phyloP scores from a whole-genome alignment of 1,140 invertebrate genomes.

The Galendromus occidentalis region DNA sequence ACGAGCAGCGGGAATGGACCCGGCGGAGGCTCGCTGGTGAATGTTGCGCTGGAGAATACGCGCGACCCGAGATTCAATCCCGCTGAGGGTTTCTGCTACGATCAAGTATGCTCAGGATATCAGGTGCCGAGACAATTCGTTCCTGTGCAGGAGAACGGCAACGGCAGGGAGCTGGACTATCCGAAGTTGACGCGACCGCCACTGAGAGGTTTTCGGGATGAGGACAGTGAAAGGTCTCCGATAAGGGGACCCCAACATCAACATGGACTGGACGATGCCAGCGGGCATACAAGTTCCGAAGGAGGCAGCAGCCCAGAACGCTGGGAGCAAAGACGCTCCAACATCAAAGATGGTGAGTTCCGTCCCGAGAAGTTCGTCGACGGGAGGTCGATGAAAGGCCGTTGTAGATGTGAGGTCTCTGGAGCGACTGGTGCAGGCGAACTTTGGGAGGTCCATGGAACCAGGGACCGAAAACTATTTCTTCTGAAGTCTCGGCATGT shows the following conservation, averaged over 20 bases:
- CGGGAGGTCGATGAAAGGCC: too few species aligned
- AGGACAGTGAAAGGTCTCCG: background rate
- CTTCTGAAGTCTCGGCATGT: too few species aligned
- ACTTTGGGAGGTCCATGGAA: too few species aligned
- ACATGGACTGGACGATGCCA: background rate
- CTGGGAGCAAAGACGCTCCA: background rate
- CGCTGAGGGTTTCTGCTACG: background rate
- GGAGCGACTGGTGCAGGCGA: too few species aligned
- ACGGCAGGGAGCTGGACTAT: background rate
- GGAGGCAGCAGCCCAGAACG: conserved; percentile 2
- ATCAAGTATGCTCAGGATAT: background rate
- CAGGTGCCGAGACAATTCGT: background rate
- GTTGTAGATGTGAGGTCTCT: too few species aligned
- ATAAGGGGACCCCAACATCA: background rate
- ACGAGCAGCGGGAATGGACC: conserved; percentile 5
- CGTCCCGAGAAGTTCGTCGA: too few species aligned
- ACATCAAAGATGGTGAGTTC: conserved; percentile 5
- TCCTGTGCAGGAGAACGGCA: background rate
- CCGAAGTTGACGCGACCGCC: background rate
- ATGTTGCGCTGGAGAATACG: background rate
- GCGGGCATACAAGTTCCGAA: conserved; percentile 6
- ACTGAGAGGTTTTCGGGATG: background rate
- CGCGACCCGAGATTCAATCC: background rate
- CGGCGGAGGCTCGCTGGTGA: background rate
- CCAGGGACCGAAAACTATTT: too few species aligned